phyloP scores from a whole-genome alignment of 2,113 vertebrate species.

The Mirza zaza region DNA sequence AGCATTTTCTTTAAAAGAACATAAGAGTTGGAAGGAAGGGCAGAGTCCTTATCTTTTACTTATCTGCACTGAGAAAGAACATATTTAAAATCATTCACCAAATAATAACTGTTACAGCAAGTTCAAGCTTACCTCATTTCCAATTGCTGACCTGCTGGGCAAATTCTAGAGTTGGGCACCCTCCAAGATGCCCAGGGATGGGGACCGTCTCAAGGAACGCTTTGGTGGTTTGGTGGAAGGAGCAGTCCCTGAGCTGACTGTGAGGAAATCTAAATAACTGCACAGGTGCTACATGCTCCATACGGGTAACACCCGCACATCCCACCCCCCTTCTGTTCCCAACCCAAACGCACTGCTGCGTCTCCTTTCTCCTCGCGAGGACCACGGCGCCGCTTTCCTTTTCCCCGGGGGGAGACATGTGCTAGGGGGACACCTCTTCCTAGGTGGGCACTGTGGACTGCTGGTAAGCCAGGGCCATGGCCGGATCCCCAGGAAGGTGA shows the following conservation, averaged over 20 bases:
- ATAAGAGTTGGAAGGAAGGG: neutral
- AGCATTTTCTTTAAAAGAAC: neutral
- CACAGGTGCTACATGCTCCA: conserved; percentile 57
- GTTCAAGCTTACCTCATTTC: conserved; percentile 58
- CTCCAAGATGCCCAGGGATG: neutral
- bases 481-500: neutral
- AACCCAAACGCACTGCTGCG: neutral
- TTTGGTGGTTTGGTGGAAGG: neutral
- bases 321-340: conserved; percentile 54
- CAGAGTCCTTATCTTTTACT: neutral
- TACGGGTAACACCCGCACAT: conserved; percentile 25
- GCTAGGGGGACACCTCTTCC: neutral
- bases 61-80: neutral
- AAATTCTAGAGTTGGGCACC: neutral
- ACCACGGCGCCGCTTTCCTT: neutral
- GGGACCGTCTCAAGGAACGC: neutral
- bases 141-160: neutral
- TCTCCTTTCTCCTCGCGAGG: neutral
- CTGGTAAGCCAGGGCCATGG: neutral
- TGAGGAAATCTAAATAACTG: conserved; percentile 1
- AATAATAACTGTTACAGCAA: neutral
- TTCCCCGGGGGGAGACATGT: neutral
- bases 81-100: neutral
- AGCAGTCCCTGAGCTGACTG: neutral
- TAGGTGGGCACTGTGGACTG: neutral